Evolutionary conservation across 2,888 invertebrate species (phyloP).

Genomic region (Cantharis nigra): DNA sequence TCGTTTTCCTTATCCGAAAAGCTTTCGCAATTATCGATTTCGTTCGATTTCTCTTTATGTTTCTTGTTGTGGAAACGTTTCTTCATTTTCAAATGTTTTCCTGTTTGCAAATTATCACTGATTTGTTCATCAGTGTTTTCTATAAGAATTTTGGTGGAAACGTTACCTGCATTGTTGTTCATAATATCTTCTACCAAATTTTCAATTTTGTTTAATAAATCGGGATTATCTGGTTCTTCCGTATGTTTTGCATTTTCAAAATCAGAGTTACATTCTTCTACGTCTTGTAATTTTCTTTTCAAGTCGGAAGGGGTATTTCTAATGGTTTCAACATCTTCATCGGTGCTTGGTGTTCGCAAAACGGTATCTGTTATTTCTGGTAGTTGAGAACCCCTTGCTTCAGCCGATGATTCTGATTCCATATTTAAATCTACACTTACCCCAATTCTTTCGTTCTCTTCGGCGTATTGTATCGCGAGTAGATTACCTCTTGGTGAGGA

Average conservation of each 20-base stretch:
- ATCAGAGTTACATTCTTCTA: neutral
- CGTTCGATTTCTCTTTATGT: neutral
- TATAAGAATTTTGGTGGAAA: neutral
- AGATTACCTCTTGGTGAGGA: neutral
- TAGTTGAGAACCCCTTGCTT: neutral
- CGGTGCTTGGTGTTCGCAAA: neutral
- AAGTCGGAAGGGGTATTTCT: neutral
- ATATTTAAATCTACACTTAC: neutral
- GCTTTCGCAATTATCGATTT: neutral
- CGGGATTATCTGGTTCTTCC: neutral
- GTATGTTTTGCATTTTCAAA: neutral
- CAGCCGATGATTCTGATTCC: neutral
- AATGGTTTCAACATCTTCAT: neutral
- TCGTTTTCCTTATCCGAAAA: neutral
- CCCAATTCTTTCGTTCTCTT: neutral
- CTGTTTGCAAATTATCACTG: neutral
- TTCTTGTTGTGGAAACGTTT: neutral
- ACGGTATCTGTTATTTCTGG: neutral
- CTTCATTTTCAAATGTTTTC: neutral
- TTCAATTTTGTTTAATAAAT: neutral
- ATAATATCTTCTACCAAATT: neutral
- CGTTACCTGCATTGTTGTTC: neutral
- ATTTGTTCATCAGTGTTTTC: neutral
- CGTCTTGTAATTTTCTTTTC: neutral
- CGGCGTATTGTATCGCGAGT: neutral